These are phyloP conservation scores for Sialis lutaria DNA, from an alignment of 2,888 invertebrate genomes.

Conservation along the genomic window DNA sequence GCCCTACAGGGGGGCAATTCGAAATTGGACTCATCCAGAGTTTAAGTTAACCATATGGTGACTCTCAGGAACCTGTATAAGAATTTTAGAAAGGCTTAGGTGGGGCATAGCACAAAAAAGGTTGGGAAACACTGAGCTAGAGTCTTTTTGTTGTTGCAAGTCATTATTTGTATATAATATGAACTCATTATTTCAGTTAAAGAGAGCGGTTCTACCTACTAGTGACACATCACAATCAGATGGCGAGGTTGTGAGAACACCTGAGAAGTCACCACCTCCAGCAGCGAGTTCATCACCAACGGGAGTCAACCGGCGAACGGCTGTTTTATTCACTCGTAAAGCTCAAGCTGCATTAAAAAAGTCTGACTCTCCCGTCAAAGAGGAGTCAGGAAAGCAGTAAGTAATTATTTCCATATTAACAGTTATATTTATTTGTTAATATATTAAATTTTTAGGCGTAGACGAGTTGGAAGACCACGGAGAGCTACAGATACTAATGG, in stretches of 20 bases:
- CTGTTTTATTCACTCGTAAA: slow-evolving; percentile 62
- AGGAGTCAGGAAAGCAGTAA: slow-evolving; percentile 7
- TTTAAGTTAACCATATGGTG: no score
- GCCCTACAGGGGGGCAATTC: no score
- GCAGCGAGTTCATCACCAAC: slow-evolving; percentile 24
- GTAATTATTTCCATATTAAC: neutral
- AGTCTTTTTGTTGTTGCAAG: no score
- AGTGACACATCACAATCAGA: slow-evolving; percentile 24
- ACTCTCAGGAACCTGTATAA: no score
- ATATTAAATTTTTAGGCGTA: slow-evolving; percentile 2
- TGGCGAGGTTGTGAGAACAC: slow-evolving; percentile 14
- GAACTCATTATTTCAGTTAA: slow-evolving; percentile 1
- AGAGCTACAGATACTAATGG: slow-evolving; percentile 16
- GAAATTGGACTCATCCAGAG: no score
- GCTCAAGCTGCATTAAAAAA: slow-evolving; percentile 31
- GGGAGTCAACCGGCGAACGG: slow-evolving; percentile 51
- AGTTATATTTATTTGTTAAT: neutral
- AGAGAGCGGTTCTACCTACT: slow-evolving; percentile 10
- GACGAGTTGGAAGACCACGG: slow-evolving; percentile 18
- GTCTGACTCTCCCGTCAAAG: slow-evolving; percentile 5
- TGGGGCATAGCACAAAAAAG: no score
- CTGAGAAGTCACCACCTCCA: neutral
- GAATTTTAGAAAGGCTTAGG: no score
- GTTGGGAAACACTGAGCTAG: no score
- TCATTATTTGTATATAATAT: no score